Conservation (phyloP, 2,113 vertebrate species). For the Saguinus midas region DNA sequence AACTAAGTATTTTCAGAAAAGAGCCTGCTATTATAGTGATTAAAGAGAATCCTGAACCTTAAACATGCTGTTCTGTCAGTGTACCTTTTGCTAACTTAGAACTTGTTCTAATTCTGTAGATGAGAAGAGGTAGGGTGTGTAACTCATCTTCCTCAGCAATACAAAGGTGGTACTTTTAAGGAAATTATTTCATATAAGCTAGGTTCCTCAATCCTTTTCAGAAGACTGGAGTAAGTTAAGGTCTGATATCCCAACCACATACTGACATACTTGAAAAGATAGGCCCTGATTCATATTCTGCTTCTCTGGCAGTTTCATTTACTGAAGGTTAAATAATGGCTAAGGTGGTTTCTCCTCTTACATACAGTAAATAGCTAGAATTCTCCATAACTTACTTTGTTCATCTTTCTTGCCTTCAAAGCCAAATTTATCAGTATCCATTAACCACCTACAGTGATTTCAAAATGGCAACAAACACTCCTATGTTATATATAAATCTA, state of each 20-base stretch:
- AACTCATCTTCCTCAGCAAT: neutral
- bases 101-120: neutral
- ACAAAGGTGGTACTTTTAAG: conserved; percentile 7
- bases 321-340: neutral
- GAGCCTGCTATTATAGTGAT: neutral
- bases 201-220: neutral
- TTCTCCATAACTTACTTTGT: neutral
- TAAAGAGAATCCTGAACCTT: neutral
- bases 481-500: neutral
- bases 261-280: neutral
- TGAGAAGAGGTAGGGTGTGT: neutral
- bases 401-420: conserved; percentile 16
- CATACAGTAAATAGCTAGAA: neutral
- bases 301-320: neutral
- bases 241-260: neutral
- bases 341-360: neutral
- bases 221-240: neutral
- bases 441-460: neutral
- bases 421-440: conserved; percentile 2
- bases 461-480: neutral
- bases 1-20: neutral
- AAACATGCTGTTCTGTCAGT: neutral
- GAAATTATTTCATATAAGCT: neutral
- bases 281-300: neutral
- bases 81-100: neutral